A percentile compares a stretch with the other conserved stretches of the same genome.
These are phyloP conservation scores for Aleiodes sp. DNA, from an alignment of 1,140 invertebrate genomes.

Conservation along the genomic window DNA sequence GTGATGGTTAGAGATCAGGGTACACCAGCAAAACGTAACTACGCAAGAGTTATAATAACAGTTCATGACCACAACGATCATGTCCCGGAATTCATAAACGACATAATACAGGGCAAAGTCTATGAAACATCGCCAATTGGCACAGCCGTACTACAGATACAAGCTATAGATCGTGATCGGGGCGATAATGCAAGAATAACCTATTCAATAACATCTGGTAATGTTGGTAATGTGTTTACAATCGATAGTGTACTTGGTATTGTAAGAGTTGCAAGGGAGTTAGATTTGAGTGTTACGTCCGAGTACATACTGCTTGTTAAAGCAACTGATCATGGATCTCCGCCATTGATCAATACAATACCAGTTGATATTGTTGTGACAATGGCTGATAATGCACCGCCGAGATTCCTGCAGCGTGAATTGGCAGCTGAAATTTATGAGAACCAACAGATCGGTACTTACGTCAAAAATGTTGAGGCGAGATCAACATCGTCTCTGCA, in stretches of 20 bases:
- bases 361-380: slow-evolving; percentile 88
- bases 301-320: slow-evolving; percentile 86
- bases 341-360: slow-evolving; percentile 77
- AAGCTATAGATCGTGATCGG: slow-evolving; percentile 82
- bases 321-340: slow-evolving; percentile 83
- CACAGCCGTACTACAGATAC: slow-evolving; percentile 76
- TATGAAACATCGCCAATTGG: slow-evolving; percentile 80
- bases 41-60: slow-evolving; percentile 81
- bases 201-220: slow-evolving; percentile 85
- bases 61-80: slow-evolving; percentile 93
- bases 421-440: slow-evolving; percentile 85
- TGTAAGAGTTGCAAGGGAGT: slow-evolving; percentile 76
- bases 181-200: slow-evolving; percentile 83
- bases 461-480: slow-evolving; percentile 81
- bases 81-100: slow-evolving; percentile 81
- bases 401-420: slow-evolving; percentile 75
- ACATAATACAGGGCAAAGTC: slow-evolving; percentile 79
- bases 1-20: slow-evolving; percentile 92
- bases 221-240: slow-evolving; percentile 84
- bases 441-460: slow-evolving; percentile 80
- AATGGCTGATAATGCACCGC: slow-evolving; percentile 89
- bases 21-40: slow-evolving; percentile 84
- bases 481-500: slow-evolving; percentile 81
- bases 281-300: slow-evolving; percentile 75
- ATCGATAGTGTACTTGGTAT: slow-evolving; percentile 82